These are phyloP conservation scores for Andrena flavipes DNA, from an alignment of 2,888 invertebrate genomes.

Conservation along the genomic window DNA sequence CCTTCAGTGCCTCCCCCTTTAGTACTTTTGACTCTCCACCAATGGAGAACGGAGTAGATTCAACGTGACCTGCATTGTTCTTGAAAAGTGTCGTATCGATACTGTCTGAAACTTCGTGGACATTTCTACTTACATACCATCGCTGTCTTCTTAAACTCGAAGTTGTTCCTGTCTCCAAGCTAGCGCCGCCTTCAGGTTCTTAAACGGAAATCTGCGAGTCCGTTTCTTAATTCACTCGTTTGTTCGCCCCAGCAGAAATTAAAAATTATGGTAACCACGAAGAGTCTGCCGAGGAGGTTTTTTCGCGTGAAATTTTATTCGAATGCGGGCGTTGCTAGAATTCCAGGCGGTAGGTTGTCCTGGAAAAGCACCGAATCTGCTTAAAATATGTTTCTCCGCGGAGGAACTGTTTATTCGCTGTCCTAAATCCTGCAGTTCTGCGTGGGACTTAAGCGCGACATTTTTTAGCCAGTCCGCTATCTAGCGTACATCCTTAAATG, in stretches of 20 bases:
- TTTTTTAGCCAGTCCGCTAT: conserved; percentile 7
- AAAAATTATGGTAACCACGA: not conserved
- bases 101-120: not conserved
- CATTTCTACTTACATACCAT: not conserved
- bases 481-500: not conserved
- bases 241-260: not conserved
- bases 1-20: not conserved
- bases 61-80: not conserved
- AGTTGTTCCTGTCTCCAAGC: not conserved
- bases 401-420: conserved; percentile 37
- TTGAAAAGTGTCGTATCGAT: not conserved
- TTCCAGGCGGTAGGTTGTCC: not conserved
- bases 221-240: no score
- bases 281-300: not conserved
- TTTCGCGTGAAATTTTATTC: conserved; percentile 31
- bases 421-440: conserved; percentile 30
- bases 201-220: no score
- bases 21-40: not conserved
- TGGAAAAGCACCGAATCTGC: conserved; percentile 17
- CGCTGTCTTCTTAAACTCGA: not conserved
- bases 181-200: not conserved
- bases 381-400: conserved; percentile 24
- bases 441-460: conserved; percentile 7
- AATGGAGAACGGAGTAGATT: not conserved
- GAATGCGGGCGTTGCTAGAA: not conserved